Conservation (phyloP, 1,140 invertebrate genomes). For the Heliconius hewitsoni region DNA sequence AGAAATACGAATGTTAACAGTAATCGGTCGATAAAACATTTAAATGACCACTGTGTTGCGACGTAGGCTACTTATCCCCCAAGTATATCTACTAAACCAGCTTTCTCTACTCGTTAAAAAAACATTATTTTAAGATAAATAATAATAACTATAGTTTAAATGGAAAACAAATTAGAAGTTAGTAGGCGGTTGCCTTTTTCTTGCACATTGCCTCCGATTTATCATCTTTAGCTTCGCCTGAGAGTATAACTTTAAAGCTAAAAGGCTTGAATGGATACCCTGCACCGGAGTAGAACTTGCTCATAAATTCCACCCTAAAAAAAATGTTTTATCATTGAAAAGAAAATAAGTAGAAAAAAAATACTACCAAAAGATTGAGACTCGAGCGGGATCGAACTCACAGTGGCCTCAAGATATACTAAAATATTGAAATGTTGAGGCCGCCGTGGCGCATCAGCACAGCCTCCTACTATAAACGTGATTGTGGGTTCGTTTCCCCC, state of each 20-base stretch:
- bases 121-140: background rate
- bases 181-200: conserved; percentile 38
- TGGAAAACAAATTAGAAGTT: background rate
- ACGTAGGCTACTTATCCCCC: no score
- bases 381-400: no score
- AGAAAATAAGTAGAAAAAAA: background rate
- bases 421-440: no score
- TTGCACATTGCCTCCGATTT: conserved; percentile 53
- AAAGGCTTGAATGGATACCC: conserved; percentile 96
- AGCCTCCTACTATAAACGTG: no score
- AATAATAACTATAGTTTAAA: background rate
- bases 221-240: conserved; percentile 78
- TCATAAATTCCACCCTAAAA: conserved; percentile 97
- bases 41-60: background rate
- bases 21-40: background rate
- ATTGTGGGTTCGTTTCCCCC: no score
- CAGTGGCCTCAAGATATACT: no score
- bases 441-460: no score
- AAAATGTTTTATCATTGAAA: background rate
- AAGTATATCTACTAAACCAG: background rate
- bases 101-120: background rate
- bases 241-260: conserved; percentile 92
- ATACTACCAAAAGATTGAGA: no score
- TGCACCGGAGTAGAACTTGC: conserved; percentile 95
- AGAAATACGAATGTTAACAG: no score